Evolutionary conservation across 2,888 invertebrate genomes (phyloP).

Genomic region (Mythimna impura): DNA sequence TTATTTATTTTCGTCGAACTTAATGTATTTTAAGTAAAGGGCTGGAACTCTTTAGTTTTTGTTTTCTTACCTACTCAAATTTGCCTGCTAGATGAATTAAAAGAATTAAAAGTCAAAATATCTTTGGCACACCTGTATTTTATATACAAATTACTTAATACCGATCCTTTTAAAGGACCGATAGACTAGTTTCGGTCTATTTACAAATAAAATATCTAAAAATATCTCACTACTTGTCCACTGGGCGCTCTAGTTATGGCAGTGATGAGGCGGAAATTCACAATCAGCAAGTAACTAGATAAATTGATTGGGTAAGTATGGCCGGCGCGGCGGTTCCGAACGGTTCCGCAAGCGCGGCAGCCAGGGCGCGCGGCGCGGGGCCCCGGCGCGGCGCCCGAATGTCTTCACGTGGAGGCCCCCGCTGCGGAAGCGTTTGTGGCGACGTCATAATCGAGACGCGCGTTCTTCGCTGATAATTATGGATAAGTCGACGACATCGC

Average conservation of each 20-base stretch:
- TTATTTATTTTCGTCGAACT: slow-evolving; percentile 84
- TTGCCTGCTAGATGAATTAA: slow-evolving; percentile 6
- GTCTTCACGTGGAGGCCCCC: slow-evolving; percentile 77
- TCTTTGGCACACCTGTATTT: slow-evolving; percentile 73
- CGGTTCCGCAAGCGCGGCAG: slow-evolving; percentile 71
- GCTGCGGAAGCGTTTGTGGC: slow-evolving; percentile 72
- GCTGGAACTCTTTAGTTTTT: slow-evolving; percentile 52
- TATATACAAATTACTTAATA: slow-evolving; percentile 64
- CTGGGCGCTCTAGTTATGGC: slow-evolving; percentile 71
- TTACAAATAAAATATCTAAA: slow-evolving; percentile 74
- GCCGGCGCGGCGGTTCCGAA: slow-evolving; percentile 65
- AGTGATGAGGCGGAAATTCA: slow-evolving; percentile 72
- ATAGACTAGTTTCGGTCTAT: slow-evolving; percentile 79
- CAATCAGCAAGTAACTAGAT: slow-evolving; percentile 68
- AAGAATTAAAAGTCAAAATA: slow-evolving; percentile 52
- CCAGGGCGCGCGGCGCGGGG: slow-evolving; percentile 75
- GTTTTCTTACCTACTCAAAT: slow-evolving; percentile 43
- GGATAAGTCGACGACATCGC: slow-evolving; percentile 93
- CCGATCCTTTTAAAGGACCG: slow-evolving; percentile 71
- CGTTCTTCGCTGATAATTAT: slow-evolving; percentile 88
- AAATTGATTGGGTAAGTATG: slow-evolving; percentile 72
- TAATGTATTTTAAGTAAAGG: slow-evolving; percentile 74
- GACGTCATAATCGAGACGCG: slow-evolving; percentile 84
- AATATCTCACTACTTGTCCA: slow-evolving; percentile 80
- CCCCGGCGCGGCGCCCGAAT: slow-evolving; percentile 55